Conservation (phyloP, 2,888 invertebrate genomes). For the Aleiodes alternator region DNA sequence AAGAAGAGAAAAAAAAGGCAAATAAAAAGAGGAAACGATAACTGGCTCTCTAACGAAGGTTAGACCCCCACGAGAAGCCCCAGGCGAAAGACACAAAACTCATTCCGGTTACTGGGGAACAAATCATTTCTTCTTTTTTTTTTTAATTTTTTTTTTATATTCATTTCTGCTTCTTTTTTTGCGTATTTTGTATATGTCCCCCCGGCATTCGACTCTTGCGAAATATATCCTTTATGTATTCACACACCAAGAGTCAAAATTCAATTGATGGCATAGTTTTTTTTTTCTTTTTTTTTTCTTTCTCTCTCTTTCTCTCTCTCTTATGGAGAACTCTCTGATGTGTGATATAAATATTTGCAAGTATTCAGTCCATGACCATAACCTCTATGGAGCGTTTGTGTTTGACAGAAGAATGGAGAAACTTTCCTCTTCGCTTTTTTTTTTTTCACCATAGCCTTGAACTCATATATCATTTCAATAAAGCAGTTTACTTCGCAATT, state of each 20-base stretch:
- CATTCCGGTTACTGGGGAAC: conserved; percentile 53
- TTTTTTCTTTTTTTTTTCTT: not conserved
- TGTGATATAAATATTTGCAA: not conserved
- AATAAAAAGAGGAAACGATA: not conserved
- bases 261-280: not conserved
- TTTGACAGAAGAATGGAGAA: conserved; percentile 33
- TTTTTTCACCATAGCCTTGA: not conserved
- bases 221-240: conserved; percentile 2
- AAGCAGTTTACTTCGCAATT: not conserved
- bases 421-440: not conserved
- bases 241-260: conserved; percentile 4
- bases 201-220: conserved; percentile 9
- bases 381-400: conserved; percentile 29
- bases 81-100: conserved; percentile 17
- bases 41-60: conserved; percentile 16
- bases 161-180: not conserved
- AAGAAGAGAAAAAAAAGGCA: not conserved
- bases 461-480: too few relatives aligned
- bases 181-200: not conserved
- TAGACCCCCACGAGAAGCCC: conserved; percentile 15
- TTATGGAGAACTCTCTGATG: not conserved
- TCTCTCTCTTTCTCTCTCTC: too few relatives aligned
- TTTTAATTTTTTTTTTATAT: too few relatives aligned
- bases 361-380: conserved; percentile 25
- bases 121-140: not conserved